These are phyloP conservation scores for Silurus meridionalis DNA, from an alignment of 2,113 vertebrate species.

Conservation along the genomic window DNA sequence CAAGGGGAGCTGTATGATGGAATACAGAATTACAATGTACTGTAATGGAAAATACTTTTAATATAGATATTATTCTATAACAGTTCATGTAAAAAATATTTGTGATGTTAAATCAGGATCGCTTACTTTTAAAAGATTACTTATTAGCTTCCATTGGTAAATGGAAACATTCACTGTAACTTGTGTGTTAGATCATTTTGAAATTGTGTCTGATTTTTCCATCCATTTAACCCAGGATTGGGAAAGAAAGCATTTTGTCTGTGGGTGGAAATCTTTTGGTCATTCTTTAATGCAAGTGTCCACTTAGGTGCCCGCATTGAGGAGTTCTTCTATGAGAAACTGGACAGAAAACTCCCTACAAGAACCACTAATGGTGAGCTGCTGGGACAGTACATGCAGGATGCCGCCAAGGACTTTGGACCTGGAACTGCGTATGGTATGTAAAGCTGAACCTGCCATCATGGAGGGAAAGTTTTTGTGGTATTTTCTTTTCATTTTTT, in stretches of 20 bases:
- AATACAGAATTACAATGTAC: not conserved
- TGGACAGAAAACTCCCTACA: conserved; percentile 83
- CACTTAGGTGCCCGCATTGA: conserved; percentile 78
- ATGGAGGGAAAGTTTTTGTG: not conserved
- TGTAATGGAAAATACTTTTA: not conserved
- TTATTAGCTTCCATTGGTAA: not conserved
- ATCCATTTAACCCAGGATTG: not conserved
- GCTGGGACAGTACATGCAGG: conserved; percentile 80
- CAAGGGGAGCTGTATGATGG: not conserved
- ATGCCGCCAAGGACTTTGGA: conserved; percentile 83
- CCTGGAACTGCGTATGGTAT: conserved; percentile 76
- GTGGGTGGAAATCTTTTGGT: not conserved
- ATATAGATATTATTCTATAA: not conserved
- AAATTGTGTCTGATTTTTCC: not conserved
- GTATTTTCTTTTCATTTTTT: not conserved
- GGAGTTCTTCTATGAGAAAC: conserved; percentile 88
- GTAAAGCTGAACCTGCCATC: not conserved
- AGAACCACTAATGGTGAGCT: conserved; percentile 78
- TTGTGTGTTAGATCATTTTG: not conserved
- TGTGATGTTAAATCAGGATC: not conserved
- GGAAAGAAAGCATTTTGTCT: not conserved
- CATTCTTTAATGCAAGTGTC: conserved; percentile 40
- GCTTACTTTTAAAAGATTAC: not conserved
- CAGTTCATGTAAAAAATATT: not conserved
- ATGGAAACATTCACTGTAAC: not conserved